Conservation (phyloP, 1,140 invertebrate genomes). For the Phenacoccus solenopsis region DNA sequence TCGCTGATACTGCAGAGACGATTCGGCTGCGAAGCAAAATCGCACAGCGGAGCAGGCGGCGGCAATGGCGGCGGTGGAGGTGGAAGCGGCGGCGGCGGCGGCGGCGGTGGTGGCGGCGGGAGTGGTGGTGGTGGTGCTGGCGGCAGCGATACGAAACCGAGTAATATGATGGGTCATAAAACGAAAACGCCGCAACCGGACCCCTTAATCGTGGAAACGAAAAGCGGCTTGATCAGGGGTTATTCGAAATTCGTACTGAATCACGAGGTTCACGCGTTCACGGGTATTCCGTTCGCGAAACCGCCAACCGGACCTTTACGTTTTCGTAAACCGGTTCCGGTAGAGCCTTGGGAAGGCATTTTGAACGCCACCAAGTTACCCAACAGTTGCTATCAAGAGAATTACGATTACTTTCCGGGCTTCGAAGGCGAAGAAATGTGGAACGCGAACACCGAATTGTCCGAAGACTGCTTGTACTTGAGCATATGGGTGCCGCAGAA, state of each 20-base stretch:
- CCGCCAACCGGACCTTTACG: slow-evolving; percentile 63
- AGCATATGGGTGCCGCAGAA: slow-evolving; percentile 83
- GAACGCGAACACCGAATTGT: slow-evolving; percentile 85
- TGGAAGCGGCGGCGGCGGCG: not conserved
- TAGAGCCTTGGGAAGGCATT: slow-evolving; percentile 73
- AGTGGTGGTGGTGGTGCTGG: not conserved
- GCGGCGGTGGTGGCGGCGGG: not conserved
- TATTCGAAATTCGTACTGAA: slow-evolving; percentile 59
- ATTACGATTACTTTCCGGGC: slow-evolving; percentile 75
- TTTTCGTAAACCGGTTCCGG: slow-evolving; percentile 72
- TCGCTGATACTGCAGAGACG: not conserved
- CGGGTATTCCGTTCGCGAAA: slow-evolving; percentile 90
- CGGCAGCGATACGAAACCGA: not conserved
- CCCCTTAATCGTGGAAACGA: slow-evolving; percentile 63
- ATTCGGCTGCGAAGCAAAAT: slow-evolving; percentile 6
- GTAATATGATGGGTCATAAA: slow-evolving; percentile 4
- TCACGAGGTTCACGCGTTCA: slow-evolving; percentile 74
- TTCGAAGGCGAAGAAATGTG: slow-evolving; percentile 89
- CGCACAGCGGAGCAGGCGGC: not conserved
- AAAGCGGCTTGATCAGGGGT: slow-evolving; percentile 61
- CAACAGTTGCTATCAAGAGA: slow-evolving; percentile 73
- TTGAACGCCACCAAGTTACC: slow-evolving; percentile 62
- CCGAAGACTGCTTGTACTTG: slow-evolving; percentile 86
- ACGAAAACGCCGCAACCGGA: slow-evolving; percentile 39
- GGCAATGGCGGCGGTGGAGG: not conserved